Percentiles rank a stretch among this genome's conserved stretches.
phyloP scores from a whole-genome alignment of 2,113 vertebrate genomes.

The Rhineura floridana region DNA sequence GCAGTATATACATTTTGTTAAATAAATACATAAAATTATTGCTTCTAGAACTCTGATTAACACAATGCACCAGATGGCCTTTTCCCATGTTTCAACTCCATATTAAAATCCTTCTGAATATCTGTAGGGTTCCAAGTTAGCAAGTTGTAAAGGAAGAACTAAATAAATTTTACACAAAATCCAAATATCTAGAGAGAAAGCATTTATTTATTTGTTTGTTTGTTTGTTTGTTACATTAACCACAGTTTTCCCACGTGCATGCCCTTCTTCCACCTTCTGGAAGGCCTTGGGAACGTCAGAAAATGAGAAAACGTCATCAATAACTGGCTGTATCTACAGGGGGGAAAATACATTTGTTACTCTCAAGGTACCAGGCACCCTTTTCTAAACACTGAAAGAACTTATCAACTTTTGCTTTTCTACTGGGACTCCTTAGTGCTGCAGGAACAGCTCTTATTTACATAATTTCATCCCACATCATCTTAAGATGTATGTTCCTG shows the following conservation, averaged over 20 bases:
- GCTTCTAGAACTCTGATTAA: neutral
- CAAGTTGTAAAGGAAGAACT: neutral
- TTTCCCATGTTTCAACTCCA: neutral
- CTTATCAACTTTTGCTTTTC: too few relatives aligned
- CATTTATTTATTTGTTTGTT: conserved; percentile 67
- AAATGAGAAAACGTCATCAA: conserved; percentile 90
- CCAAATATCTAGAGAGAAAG: conserved; percentile 13
- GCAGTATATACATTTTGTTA: too few relatives aligned
- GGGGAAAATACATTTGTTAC: conserved; percentile 49
- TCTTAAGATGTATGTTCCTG: too few relatives aligned
- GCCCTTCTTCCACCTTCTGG: conserved; percentile 89
- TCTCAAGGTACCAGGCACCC: neutral
- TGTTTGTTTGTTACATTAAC: conserved; percentile 76
- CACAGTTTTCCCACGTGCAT: conserved; percentile 93
- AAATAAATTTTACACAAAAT: conserved; percentile 1
- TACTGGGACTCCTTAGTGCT: neutral
- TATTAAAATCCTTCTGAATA: neutral
- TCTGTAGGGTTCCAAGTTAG: neutral
- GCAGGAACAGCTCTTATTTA: too few relatives aligned
- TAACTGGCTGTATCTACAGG: conserved; percentile 87
- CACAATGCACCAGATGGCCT: neutral
- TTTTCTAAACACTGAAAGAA: neutral
- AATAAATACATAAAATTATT: too few relatives aligned
- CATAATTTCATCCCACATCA: too few relatives aligned
- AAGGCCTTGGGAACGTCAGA: conserved; percentile 90